Conservation (phyloP, 2,888 invertebrate genomes). For the Noctua fimbriata region DNA sequence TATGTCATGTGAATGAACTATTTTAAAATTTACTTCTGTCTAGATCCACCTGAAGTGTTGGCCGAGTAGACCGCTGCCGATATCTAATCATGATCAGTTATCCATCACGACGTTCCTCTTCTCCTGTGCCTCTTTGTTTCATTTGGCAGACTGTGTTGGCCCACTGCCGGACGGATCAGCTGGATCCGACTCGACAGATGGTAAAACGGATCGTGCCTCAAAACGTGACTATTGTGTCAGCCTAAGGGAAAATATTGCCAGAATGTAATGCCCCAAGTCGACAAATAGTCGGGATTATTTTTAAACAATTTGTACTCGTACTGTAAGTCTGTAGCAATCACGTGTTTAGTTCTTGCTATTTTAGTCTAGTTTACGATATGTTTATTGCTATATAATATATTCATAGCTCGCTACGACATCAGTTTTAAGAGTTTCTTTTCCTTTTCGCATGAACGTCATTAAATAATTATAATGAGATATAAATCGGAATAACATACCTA, state of each 20-base stretch:
- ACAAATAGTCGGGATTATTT: conserved; percentile 49
- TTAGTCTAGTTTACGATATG: conserved; percentile 41
- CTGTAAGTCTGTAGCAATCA: conserved; percentile 15
- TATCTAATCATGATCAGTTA: conserved; percentile 4
- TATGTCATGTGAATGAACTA: neutral
- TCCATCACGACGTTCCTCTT: neutral
- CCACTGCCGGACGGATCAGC: conserved; percentile 54
- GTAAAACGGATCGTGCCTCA: conserved; percentile 35
- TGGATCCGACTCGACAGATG: conserved; percentile 35
- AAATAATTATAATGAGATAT: neutral
- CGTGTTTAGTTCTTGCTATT: conserved; percentile 35
- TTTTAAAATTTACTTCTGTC: neutral
- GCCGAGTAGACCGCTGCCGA: neutral
- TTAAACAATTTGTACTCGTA: conserved; percentile 38
- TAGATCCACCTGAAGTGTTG: neutral
- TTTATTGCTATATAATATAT: conserved; percentile 46
- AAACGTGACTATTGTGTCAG: conserved; percentile 57
- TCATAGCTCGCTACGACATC: neutral
- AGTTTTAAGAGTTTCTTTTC: conserved; percentile 5
- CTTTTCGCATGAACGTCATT: conserved; percentile 21
- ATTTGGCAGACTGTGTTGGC: conserved; percentile 65
- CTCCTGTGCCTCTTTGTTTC: conserved; percentile 34
- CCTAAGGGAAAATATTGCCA: conserved; percentile 59
- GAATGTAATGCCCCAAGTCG: conserved; percentile 42
- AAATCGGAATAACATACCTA: neutral